phyloP scores from a whole-genome alignment of 2,113 vertebrate genomes.

The Cebus imitator region DNA sequence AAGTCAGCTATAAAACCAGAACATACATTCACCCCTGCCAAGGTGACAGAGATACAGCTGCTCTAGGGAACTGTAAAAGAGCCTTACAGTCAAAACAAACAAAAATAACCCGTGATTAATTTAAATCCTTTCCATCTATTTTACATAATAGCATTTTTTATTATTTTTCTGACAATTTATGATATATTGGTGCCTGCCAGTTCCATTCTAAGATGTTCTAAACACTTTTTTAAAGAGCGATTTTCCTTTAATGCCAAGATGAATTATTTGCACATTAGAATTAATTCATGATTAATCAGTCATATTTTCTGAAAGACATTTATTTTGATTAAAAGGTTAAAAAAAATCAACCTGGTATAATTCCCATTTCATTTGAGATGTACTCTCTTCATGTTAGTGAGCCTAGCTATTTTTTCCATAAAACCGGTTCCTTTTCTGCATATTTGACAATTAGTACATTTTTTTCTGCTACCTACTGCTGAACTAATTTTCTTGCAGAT shows the following conservation, averaged over 20 bases:
- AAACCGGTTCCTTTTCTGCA: constrained; percentile 47
- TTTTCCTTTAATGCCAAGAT: neutral
- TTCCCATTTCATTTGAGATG: neutral
- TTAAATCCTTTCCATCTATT: neutral
- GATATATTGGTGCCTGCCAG: neutral
- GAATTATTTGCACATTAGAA: constrained; percentile 25
- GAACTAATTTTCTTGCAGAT: constrained; percentile 56
- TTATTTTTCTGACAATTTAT: constrained; percentile 8
- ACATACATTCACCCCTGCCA: neutral
- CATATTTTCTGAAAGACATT: constrained; percentile 33
- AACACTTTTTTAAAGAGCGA: neutral
- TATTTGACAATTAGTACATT: constrained; percentile 45
- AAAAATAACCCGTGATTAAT: neutral
- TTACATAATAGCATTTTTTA: neutral
- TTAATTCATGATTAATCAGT: constrained; percentile 34
- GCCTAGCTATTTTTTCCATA: constrained; percentile 11
- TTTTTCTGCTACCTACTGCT: constrained; percentile 34
- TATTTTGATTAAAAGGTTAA: constrained; percentile 50
- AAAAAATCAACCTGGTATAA: neutral
- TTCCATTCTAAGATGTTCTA: neutral
- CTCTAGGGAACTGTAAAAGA: neutral
- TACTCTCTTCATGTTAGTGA: neutral
- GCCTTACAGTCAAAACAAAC: neutral
- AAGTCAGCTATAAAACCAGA: neutral
- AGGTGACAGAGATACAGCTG: neutral